Evolutionary conservation across 2,888 invertebrate species (phyloP).

Genomic region (Volucella bombylans): DNA sequence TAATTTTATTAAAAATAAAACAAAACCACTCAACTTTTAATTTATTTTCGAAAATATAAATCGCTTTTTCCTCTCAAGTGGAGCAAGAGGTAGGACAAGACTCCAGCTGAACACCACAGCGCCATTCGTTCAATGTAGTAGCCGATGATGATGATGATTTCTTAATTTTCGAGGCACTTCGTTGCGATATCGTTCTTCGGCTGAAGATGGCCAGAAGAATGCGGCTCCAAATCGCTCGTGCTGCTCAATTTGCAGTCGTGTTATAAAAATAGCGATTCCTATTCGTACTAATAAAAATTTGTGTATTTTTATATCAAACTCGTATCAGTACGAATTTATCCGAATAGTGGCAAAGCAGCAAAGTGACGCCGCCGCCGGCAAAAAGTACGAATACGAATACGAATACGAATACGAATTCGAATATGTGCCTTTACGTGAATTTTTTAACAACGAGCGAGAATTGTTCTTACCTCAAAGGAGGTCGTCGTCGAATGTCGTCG

Average conservation of each 20-base stretch:
- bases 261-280: slow-evolving; percentile 68
- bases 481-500: neutral
- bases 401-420: no score
- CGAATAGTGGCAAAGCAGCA: neutral
- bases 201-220: slow-evolving; percentile 19
- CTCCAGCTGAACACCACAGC: slow-evolving; percentile 29
- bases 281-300: slow-evolving; percentile 40
- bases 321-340: slow-evolving; percentile 3
- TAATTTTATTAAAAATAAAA: slow-evolving; percentile 35
- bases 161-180: slow-evolving; percentile 7
- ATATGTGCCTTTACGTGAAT: slow-evolving; percentile 35
- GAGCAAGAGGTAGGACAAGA: neutral
- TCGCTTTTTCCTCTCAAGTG: no score
- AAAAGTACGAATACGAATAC: no score
- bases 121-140: neutral
- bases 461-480: neutral
- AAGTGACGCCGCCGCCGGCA: neutral
- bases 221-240: slow-evolving; percentile 39
- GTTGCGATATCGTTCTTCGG: slow-evolving; percentile 1
- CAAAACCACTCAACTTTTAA: slow-evolving; percentile 10
- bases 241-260: slow-evolving; percentile 58
- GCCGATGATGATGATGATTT: slow-evolving; percentile 14
- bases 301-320: slow-evolving; percentile 66
- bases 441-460: slow-evolving; percentile 22
- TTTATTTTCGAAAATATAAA: slow-evolving; percentile 21